Percentiles rank a stretch among this genome's conserved stretches.
Conservation (phyloP, 1,140 invertebrate species). For the Macrocentrus cingulum region DNA sequence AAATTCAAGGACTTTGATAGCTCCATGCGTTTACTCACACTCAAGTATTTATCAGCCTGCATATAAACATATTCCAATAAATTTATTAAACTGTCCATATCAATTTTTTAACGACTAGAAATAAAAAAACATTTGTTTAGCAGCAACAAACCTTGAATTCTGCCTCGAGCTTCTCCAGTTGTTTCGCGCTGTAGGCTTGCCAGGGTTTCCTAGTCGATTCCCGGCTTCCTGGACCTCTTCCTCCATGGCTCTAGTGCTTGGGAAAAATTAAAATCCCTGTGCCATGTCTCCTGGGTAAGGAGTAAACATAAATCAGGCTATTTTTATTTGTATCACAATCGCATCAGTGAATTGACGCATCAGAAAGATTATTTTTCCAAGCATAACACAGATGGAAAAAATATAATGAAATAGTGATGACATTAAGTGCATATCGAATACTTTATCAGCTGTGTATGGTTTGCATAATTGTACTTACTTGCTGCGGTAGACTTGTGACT, state of each 20-base stretch:
- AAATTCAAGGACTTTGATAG: slow-evolving; percentile 83
- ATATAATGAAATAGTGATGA: no score
- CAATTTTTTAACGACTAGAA: slow-evolving; percentile 6
- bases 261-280: no score
- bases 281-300: no score
- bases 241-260: slow-evolving; percentile 78
- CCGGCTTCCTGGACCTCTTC: slow-evolving; percentile 78
- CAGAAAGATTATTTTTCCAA: no score
- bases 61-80: slow-evolving; percentile 15
- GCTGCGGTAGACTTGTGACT: no score
- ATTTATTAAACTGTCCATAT: neutral
- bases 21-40: slow-evolving; percentile 92
- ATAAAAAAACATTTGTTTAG: slow-evolving; percentile 13
- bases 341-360: no score
- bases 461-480: no score
- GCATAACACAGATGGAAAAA: no score
- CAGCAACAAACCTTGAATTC: slow-evolving; percentile 78
- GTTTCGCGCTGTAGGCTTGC: slow-evolving; percentile 93
- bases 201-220: slow-evolving; percentile 89
- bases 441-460: no score
- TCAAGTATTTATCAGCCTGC: slow-evolving; percentile 90
- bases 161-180: slow-evolving; percentile 83
- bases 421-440: no score
- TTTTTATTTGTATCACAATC: no score
- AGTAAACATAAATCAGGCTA: no score